phyloP scores from a whole-genome alignment of 2,888 invertebrate genomes.

The Andrena dorsata region DNA sequence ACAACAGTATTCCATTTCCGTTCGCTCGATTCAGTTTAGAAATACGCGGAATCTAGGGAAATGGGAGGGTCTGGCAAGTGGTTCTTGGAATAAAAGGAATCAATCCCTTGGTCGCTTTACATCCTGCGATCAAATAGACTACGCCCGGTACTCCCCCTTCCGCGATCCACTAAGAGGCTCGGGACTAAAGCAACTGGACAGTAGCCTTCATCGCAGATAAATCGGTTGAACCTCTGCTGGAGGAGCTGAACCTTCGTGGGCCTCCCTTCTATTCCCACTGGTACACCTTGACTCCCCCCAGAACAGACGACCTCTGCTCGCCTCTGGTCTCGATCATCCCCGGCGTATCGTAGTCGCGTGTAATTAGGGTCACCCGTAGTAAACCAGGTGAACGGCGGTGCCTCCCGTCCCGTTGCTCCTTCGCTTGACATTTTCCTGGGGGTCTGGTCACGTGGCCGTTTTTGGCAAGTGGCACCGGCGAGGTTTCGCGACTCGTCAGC shows the following conservation, averaged over 20 bases:
- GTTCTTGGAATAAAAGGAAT: not conserved
- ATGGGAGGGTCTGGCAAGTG: not conserved
- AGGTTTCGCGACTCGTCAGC: conserved; percentile 50
- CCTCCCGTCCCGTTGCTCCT: conserved; percentile 39
- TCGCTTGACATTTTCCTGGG: conserved; percentile 65
- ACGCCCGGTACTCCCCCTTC: not conserved
- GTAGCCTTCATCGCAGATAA: conserved; percentile 8
- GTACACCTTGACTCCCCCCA: conserved; percentile 16
- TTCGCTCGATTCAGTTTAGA: not conserved
- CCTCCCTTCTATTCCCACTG: not conserved
- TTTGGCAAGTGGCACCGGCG: conserved; percentile 60
- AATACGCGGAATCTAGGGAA: not conserved
- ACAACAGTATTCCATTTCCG: not conserved
- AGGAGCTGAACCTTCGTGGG: conserved; percentile 30
- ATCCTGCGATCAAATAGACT: too few relatives aligned
- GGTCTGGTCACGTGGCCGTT: conserved; percentile 64
- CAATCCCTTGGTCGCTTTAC: too few relatives aligned
- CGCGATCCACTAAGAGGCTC: not conserved
- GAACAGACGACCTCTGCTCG: conserved; percentile 2
- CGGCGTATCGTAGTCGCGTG: conserved; percentile 5
- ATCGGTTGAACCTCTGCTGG: not conserved
- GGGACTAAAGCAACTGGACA: not conserved
- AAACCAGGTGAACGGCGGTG: conserved; percentile 55
- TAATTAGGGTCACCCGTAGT: conserved; percentile 61
- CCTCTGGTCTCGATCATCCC: conserved; percentile 1